Percentiles rank a stretch among this genome's conserved stretches.
Conservation (phyloP, 1,140 invertebrate species). For the Archivesica marissinica region DNA sequence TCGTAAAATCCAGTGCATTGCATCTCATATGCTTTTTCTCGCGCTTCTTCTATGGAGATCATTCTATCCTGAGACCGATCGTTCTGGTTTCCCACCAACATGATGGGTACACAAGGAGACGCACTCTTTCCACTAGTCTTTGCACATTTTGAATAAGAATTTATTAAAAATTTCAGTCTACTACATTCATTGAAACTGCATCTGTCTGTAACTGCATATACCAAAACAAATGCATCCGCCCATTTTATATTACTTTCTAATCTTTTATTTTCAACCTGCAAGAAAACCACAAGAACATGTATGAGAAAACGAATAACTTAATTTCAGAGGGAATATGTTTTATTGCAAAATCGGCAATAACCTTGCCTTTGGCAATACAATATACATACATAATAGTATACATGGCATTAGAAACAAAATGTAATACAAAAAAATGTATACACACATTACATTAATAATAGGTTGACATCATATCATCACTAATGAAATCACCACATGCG, state of each 20-base stretch:
- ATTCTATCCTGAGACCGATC: constrained; percentile 96
- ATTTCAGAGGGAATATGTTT: no score
- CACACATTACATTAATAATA: no score
- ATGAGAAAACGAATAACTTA: no score
- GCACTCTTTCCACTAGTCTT: constrained; percentile 86
- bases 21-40: constrained; percentile 88
- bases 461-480: no score
- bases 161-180: constrained; percentile 91
- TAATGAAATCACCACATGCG: no score
- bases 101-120: constrained; percentile 86
- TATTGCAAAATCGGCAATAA: no score
- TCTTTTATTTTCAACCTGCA: constrained; percentile 89
- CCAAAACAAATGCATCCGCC: constrained; percentile 94
- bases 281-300: no score
- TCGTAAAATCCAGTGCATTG: constrained; percentile 92
- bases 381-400: no score
- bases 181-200: constrained; percentile 93
- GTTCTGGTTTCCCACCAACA: constrained; percentile 94
- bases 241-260: constrained; percentile 91
- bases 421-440: no score
- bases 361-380: no score
- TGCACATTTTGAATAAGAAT: constrained; percentile 90
- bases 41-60: constrained; percentile 93
- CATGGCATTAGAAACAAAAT: no score
- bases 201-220: constrained; percentile 96